Percentiles rank a stretch among this genome's conserved stretches.
These are phyloP conservation scores for Onychostoma macrolepis DNA, from an alignment of 2,113 vertebrate species.

Conservation along the genomic window DNA sequence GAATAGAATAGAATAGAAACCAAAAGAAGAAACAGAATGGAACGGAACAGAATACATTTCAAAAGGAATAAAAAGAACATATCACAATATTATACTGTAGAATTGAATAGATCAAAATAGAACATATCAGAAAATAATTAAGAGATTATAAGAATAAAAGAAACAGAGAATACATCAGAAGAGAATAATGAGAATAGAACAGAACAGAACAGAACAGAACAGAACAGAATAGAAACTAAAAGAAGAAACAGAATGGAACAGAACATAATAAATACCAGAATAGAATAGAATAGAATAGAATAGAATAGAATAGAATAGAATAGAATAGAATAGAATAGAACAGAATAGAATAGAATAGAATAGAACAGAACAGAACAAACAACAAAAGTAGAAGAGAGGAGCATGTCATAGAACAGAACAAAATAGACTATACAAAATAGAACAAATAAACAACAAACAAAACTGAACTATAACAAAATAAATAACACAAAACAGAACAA, in stretches of 20 bases:
- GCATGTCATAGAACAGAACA: no score
- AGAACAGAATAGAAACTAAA: background rate
- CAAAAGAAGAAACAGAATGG: background rate
- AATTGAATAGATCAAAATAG: background rate
- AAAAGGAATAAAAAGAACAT: no score
- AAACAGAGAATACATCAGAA: no score
- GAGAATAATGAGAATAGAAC: background rate
- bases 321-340: background rate
- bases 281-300: background rate
- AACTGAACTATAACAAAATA: background rate
- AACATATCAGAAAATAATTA: no score
- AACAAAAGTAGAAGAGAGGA: no score
- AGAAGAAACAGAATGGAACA: background rate
- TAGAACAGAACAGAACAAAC: background rate
- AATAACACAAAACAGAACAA: background rate
- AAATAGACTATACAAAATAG: no score
- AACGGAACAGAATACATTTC: background rate
- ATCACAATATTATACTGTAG: background rate
- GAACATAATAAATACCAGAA: background rate
- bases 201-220: background rate
- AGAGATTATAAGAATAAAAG: no score
- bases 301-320: background rate
- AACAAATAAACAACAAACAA: background rate
- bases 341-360: background rate
- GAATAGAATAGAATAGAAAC: background rate